A percentile compares a stretch with the other conserved stretches of the same genome.
phyloP scores from a whole-genome alignment of 2,888 invertebrate species.

The Polyommatus iphigenia region DNA sequence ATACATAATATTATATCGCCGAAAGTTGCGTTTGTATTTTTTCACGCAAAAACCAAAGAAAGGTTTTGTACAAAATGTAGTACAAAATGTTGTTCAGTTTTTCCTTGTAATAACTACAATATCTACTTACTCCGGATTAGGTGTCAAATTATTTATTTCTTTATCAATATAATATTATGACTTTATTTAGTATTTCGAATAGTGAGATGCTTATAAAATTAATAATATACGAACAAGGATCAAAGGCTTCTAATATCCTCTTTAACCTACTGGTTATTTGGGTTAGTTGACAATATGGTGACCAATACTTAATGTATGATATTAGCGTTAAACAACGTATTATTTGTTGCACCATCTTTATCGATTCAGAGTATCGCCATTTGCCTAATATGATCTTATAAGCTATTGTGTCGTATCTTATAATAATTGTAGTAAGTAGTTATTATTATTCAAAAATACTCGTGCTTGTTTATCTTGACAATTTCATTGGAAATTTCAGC shows the following conservation, averaged over 20 bases:
- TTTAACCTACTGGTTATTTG: conserved; percentile 1
- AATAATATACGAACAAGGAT: neutral
- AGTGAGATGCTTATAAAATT: neutral
- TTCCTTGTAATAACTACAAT: too few relatives aligned
- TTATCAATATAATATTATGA: too few relatives aligned
- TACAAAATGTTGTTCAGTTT: too few relatives aligned
- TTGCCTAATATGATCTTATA: neutral
- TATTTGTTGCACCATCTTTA: conserved; percentile 1
- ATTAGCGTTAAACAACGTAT: conserved; percentile 9
- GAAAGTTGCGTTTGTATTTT: too few relatives aligned
- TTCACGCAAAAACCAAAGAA: too few relatives aligned
- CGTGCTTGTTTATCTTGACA: too few relatives aligned
- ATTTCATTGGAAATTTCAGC: too few relatives aligned
- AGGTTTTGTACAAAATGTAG: too few relatives aligned
- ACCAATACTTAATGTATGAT: neutral
- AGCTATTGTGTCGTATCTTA: neutral
- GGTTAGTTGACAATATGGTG: neutral
- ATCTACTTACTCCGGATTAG: too few relatives aligned
- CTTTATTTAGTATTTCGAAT: too few relatives aligned
- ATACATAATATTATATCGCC: too few relatives aligned
- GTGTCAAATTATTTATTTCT: too few relatives aligned
- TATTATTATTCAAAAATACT: neutral
- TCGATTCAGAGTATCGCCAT: neutral
- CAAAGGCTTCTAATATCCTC: neutral
- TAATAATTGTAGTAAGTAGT: neutral